Conservation (phyloP, 2,113 vertebrate genomes). For the Ochotona curzoniae region DNA sequence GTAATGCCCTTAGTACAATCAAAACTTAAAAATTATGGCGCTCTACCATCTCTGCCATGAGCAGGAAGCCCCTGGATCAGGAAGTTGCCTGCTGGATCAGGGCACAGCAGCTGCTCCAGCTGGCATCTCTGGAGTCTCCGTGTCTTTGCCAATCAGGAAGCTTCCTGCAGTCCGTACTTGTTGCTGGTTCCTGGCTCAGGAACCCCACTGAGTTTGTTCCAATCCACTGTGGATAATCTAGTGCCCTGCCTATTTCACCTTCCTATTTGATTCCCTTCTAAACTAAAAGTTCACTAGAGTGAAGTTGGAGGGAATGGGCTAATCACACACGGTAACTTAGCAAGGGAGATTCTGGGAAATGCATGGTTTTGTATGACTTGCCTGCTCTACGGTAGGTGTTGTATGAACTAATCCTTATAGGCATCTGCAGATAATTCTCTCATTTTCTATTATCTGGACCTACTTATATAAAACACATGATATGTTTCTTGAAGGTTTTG, state of each 20-base stretch:
- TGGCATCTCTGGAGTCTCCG: background rate
- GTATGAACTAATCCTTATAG: background rate
- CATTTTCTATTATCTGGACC: background rate
- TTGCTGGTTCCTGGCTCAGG: background rate
- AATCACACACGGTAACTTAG: background rate
- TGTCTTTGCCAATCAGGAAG: background rate
- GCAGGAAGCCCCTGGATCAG: background rate
- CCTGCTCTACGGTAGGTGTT: background rate
- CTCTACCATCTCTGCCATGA: background rate
- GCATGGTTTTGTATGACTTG: background rate
- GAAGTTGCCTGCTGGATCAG: background rate
- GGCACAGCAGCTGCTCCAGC: background rate
- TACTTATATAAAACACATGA: background rate
- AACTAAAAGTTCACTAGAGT: background rate
- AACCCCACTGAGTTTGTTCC: background rate
- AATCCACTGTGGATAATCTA: background rate
- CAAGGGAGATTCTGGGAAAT: background rate
- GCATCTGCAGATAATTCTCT: background rate
- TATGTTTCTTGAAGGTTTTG: slow-evolving; percentile 10
- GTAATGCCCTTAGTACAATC: background rate
- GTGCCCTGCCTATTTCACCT: background rate
- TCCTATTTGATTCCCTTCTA: background rate
- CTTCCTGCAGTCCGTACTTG: background rate
- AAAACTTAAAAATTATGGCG: background rate
- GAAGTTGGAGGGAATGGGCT: background rate